A percentile compares a stretch with the other conserved stretches of the same genome.
Conservation (phyloP, 2,797 vertebrate genomes). For the Salmo trutta region DNA sequence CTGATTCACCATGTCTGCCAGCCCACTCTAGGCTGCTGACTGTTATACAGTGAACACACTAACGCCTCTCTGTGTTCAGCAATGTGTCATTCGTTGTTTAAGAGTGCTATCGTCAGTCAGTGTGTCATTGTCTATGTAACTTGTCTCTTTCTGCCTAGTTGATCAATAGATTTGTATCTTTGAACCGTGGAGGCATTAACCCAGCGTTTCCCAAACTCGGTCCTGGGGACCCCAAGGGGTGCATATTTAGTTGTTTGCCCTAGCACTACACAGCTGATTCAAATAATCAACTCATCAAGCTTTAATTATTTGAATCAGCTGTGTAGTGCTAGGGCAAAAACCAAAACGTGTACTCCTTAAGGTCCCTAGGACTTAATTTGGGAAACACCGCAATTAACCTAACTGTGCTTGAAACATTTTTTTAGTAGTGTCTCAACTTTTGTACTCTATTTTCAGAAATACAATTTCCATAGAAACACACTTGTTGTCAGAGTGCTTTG, state of each 20-base stretch:
- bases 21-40: neutral
- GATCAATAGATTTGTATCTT: too few species aligned
- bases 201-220: neutral
- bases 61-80: neutral
- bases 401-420: slow-evolving; percentile 31
- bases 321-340: too few species aligned
- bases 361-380: slow-evolving; percentile 15
- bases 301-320: too few species aligned
- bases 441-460: slow-evolving; percentile 53
- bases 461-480: slow-evolving; percentile 48
- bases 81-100: neutral
- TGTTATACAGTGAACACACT: neutral
- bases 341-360: too few species aligned
- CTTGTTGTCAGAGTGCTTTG: neutral
- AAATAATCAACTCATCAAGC: too few species aligned
- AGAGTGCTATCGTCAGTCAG: neutral
- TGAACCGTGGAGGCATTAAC: neutral
- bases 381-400: slow-evolving; percentile 6
- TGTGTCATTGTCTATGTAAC: neutral
- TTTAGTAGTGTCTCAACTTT: slow-evolving; percentile 29
- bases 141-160: neutral
- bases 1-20: neutral
- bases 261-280: too few species aligned
- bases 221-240: too few species aligned
- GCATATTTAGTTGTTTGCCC: too few species aligned